Evolutionary conservation across 2,797 vertebrate species (phyloP).

Genomic region (Falco novaeseelandiae): DNA sequence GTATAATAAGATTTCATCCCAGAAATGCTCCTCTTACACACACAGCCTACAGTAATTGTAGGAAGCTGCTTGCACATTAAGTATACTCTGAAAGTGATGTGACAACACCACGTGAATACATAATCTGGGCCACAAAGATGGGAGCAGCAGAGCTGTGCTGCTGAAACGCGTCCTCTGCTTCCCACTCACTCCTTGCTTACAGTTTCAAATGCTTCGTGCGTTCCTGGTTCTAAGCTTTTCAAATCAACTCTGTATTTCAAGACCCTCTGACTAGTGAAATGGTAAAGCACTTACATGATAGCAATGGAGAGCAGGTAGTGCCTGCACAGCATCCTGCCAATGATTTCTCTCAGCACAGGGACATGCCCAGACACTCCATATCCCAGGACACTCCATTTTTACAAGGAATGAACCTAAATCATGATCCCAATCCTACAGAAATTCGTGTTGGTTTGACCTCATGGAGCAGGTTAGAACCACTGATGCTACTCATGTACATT

Average conservation of each 20-base stretch:
- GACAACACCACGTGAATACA: background rate
- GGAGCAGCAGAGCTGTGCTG: background rate
- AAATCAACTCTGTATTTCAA: background rate
- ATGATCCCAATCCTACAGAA: background rate
- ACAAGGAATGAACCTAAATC: background rate
- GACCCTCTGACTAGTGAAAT: rapidly evolving
- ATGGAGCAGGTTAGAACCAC: background rate
- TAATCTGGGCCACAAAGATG: background rate
- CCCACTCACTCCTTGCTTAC: background rate
- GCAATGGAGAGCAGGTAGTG: background rate
- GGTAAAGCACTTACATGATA: background rate
- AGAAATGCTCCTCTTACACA: conserved; percentile 44
- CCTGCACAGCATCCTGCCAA: background rate
- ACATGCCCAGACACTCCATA: background rate
- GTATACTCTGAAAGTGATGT: background rate
- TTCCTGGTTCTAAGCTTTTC: background rate
- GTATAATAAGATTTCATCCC: conserved; percentile 57
- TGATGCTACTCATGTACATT: background rate
- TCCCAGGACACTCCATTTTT: background rate
- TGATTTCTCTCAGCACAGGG: background rate
- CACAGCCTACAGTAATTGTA: background rate
- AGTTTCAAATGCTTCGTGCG: background rate
- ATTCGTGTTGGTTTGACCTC: rapidly evolving
- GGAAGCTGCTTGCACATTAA: conserved; percentile 44
- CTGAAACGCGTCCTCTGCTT: background rate